A percentile compares a stretch with the other conserved stretches of the same genome.
Conservation (phyloP, 2,113 vertebrate species). For the Aspiorhynchus laticeps region DNA sequence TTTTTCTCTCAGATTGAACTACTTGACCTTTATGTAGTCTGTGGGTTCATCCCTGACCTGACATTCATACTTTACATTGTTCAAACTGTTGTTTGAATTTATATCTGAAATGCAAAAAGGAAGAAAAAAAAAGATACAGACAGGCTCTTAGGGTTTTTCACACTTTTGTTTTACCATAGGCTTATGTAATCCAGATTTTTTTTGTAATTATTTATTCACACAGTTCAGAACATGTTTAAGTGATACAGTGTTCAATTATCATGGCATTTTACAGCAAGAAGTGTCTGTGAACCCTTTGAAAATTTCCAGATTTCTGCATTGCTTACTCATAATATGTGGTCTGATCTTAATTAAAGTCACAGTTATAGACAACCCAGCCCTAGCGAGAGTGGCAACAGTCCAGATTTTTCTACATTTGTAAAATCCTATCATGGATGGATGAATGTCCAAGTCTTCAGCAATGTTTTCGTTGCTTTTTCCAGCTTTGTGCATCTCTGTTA, state of each 20-base stretch:
- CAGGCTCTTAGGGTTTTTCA: neutral
- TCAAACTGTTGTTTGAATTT: neutral
- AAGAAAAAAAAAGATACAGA: neutral
- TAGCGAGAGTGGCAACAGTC: neutral
- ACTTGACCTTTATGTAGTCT: neutral
- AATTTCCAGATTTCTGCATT: neutral
- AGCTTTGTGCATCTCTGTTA: neutral
- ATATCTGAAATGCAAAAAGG: neutral
- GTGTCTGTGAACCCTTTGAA: neutral
- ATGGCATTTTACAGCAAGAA: neutral
- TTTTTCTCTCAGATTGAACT: neutral
- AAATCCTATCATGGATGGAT: neutral
- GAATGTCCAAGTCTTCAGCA: neutral
- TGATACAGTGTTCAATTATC: neutral
- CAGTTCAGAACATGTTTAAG: neutral
- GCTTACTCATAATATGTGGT: neutral
- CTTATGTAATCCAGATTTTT: neutral
- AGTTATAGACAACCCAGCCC: slow-evolving; percentile 1
- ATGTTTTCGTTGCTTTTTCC: neutral
- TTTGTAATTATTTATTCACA: neutral
- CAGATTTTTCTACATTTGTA: neutral
- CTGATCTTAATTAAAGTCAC: neutral
- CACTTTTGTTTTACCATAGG: neutral
- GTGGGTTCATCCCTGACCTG: neutral
- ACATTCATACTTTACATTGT: neutral